Conservation (phyloP, 2,888 invertebrate species). For the Cerceris ruficornis region DNA sequence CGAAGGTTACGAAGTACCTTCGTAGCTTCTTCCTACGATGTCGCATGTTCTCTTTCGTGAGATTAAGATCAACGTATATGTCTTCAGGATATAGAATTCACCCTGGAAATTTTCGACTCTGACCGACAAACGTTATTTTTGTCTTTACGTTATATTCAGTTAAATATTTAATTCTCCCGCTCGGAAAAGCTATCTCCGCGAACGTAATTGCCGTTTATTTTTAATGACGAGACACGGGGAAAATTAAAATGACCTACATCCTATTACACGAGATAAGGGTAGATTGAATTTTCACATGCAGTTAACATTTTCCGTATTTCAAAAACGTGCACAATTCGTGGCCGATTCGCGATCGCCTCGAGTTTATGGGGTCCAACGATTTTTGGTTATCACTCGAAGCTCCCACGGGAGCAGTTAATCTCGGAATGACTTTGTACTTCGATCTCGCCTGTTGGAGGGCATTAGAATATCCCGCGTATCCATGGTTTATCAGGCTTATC, state of each 20-base stretch:
- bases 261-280: too few species aligned
- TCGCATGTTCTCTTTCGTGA: not conserved
- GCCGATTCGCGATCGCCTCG: constrained; percentile 26
- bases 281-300: not conserved
- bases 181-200: not conserved
- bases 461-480: constrained; percentile 67
- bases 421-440: constrained; percentile 63
- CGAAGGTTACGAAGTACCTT: constrained; percentile 24
- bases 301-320: constrained; percentile 1
- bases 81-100: too few species aligned
- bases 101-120: too few species aligned
- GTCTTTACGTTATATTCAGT: constrained; percentile 25
- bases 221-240: too few species aligned
- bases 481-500: constrained; percentile 71
- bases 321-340: constrained; percentile 16
- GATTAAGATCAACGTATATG: not conserved
- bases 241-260: too few species aligned
- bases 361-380: constrained; percentile 38
- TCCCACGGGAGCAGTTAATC: constrained; percentile 62
- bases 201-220: not conserved
- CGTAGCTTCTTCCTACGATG: constrained; percentile 18
- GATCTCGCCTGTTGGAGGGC: constrained; percentile 55
- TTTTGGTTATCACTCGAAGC: constrained; percentile 56
- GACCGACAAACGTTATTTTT: not conserved
- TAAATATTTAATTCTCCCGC: constrained; percentile 1